These are phyloP conservation scores for Protosalanx chinensis DNA, from an alignment of 2,797 vertebrate genomes.

Conservation along the genomic window DNA sequence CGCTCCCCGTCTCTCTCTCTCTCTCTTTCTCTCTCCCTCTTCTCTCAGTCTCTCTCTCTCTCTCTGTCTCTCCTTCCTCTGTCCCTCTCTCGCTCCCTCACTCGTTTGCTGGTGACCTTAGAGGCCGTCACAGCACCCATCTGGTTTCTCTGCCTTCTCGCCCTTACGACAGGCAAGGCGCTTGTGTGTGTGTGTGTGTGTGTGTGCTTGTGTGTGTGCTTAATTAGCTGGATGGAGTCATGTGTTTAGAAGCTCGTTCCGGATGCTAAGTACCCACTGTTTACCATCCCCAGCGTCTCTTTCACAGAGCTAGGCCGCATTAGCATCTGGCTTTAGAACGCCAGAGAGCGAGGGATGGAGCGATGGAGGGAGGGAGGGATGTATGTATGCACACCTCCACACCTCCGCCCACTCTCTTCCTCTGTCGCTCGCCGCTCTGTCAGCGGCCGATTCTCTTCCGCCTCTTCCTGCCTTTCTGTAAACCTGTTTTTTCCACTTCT, in stretches of 20 bases:
- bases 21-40: not conserved
- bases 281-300: conserved; percentile 26
- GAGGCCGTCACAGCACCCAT: conserved; percentile 3
- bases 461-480: conserved; percentile 37
- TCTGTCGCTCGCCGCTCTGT: conserved; percentile 28
- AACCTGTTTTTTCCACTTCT: conserved; percentile 10
- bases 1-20: too few species aligned
- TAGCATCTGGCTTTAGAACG: conserved; percentile 31
- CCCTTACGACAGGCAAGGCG: not conserved
- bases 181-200: not conserved
- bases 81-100: conserved; percentile 18
- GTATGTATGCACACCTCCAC: conserved; percentile 60
- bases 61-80: conserved; percentile 12
- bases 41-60: not conserved
- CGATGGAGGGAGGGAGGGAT: conserved; percentile 48
- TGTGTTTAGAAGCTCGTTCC: conserved; percentile 65
- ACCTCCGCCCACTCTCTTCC: conserved; percentile 55
- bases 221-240: conserved; percentile 58
- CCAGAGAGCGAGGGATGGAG: conserved; percentile 29
- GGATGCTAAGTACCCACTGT: conserved; percentile 56
- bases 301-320: conserved; percentile 22
- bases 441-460: conserved; percentile 17
- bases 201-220: too few species aligned
- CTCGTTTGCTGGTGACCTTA: not conserved
- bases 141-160: conserved; percentile 27